phyloP scores from a whole-genome alignment of 2,797 vertebrate species.

The Oreonectes daqikongensis region DNA sequence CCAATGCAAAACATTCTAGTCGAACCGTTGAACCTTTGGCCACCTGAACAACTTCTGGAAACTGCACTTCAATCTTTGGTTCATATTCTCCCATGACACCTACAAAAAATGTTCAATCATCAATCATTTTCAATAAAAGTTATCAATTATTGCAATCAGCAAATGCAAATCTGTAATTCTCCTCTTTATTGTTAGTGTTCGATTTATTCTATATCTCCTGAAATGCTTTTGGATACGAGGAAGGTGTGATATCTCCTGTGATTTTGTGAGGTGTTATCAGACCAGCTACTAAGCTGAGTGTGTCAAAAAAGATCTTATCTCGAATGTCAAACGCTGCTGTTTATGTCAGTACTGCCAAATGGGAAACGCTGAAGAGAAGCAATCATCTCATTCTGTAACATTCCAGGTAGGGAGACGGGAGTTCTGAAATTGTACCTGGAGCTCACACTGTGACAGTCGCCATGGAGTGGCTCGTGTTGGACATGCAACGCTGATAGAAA shows the following conservation, averaged over 20 bases:
- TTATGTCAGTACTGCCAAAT: conserved; percentile 66
- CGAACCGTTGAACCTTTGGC: conserved; percentile 92
- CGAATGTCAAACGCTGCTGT: conserved; percentile 67
- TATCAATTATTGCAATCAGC: conserved; percentile 35
- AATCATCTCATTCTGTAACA: conserved; percentile 70
- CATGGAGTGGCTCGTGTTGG: conserved; percentile 27
- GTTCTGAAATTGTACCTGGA: conserved; percentile 55
- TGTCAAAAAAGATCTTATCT: conserved; percentile 81
- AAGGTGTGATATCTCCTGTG: conserved; percentile 51
- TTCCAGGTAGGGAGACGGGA: conserved; percentile 64
- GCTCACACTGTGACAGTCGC: conserved; percentile 39
- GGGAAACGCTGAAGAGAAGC: conserved; percentile 69
- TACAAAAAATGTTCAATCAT: conserved; percentile 65
- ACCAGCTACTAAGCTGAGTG: conserved; percentile 70
- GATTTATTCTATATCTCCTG: conserved; percentile 27
- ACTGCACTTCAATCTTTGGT: conserved; percentile 98
- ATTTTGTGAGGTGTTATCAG: conserved; percentile 73
- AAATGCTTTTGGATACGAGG: conserved; percentile 35
- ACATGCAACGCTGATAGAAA: conserved; percentile 14
- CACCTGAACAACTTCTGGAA: conserved; percentile 90
- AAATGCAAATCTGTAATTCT: conserved; percentile 7
- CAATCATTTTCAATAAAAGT: conserved; percentile 27
- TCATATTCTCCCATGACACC: conserved; percentile 99
- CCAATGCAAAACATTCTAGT: conserved; percentile 96
- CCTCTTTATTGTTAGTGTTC: conserved; percentile 29